A percentile compares a stretch with the other conserved stretches of the same genome.
phyloP scores from a whole-genome alignment of 1,140 invertebrate genomes.

The Drosophila elegans region DNA sequence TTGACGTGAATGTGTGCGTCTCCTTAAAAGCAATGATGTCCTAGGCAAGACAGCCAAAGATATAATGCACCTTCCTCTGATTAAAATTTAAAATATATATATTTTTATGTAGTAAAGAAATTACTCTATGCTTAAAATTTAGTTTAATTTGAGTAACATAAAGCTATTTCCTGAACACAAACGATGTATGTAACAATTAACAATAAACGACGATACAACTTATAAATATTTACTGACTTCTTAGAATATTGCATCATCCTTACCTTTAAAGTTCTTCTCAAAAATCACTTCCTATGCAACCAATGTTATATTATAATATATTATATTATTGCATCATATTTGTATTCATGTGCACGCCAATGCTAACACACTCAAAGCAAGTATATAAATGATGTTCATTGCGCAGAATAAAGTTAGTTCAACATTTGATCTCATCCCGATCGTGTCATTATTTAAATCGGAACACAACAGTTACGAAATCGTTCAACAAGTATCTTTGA shows the following conservation, averaged over 20 bases:
- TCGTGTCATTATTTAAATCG: not conserved
- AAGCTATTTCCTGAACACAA: not conserved
- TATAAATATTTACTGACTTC: too few relatives aligned
- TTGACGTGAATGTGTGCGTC: conserved; percentile 53
- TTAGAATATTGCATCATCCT: too few relatives aligned
- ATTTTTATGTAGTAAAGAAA: not conserved
- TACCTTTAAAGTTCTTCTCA: too few relatives aligned
- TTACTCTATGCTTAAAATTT: conserved; percentile 3
- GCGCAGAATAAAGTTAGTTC: too few relatives aligned
- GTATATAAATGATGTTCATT: too few relatives aligned
- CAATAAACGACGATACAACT: too few relatives aligned
- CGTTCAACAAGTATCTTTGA: too few relatives aligned
- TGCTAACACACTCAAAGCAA: too few relatives aligned
- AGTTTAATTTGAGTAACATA: conserved; percentile 1
- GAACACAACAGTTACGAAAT: not conserved
- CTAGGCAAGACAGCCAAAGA: conserved; percentile 15
- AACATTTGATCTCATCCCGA: not conserved
- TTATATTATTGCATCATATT: too few relatives aligned
- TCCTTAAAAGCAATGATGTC: conserved; percentile 17
- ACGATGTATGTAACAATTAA: not conserved
- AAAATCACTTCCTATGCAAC: too few relatives aligned
- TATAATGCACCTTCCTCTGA: conserved; percentile 8
- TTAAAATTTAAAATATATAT: not conserved
- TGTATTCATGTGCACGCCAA: too few relatives aligned
- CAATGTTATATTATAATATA: too few relatives aligned